These are phyloP conservation scores for Subacronicta megacephala DNA, from an alignment of 2,888 invertebrate species.

Conservation along the genomic window DNA sequence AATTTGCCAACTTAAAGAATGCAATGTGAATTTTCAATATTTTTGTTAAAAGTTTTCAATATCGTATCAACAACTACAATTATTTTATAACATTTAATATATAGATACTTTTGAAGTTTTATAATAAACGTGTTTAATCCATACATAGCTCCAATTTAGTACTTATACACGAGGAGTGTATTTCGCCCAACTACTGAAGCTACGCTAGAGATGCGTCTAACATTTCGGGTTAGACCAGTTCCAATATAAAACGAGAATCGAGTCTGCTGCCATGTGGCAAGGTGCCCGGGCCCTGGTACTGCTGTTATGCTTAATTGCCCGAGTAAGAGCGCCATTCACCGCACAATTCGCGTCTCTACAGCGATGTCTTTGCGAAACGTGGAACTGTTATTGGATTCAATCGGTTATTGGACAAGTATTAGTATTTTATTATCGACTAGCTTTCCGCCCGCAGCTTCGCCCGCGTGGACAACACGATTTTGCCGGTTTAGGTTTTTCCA, in stretches of 20 bases:
- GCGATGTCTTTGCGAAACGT: conserved; percentile 65
- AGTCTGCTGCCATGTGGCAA: conserved; percentile 78
- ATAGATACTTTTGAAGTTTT: neutral
- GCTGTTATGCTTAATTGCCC: conserved; percentile 76
- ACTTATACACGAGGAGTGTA: conserved; percentile 41
- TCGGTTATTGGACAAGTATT: conserved; percentile 46
- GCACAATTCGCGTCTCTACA: conserved; percentile 70
- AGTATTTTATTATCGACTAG: conserved; percentile 28
- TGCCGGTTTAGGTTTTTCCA: too few relatives aligned
- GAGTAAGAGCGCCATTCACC: conserved; percentile 69
- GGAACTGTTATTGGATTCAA: conserved; percentile 59
- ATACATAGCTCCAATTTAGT: conserved; percentile 29
- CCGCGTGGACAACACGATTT: too few relatives aligned
- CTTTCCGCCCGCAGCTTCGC: too few relatives aligned
- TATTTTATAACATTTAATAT: too few relatives aligned
- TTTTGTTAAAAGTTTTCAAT: too few relatives aligned
- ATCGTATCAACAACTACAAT: too few relatives aligned
- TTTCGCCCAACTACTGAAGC: conserved; percentile 36
- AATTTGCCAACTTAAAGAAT: too few relatives aligned
- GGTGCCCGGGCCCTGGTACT: conserved; percentile 73
- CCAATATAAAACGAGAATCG: conserved; percentile 67
- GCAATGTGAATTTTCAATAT: too few relatives aligned
- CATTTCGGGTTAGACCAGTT: conserved; percentile 62
- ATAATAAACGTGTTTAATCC: conserved; percentile 2
- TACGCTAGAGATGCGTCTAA: conserved; percentile 52